Base-by-base conservation (phyloP, 2,888 invertebrate species). In the Liopterus haemorrhoidalis region DNA sequence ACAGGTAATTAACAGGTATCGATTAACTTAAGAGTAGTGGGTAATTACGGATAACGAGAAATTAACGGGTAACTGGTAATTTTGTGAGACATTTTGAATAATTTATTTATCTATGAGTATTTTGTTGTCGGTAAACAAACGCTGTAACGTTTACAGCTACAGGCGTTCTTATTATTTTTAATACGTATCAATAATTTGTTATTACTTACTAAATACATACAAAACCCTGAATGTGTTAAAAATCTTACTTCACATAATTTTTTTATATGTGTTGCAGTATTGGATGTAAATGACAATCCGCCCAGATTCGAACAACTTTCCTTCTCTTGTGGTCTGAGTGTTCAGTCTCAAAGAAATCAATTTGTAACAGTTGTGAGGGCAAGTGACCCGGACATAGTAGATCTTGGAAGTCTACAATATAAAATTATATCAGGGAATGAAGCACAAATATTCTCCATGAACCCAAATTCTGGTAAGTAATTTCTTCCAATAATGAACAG, bases 201-300 rank as follows among this genome's bases (percentile, higher is more conserved):
- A n/a, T n/a, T n/a, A n/a, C n/a, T n/a, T 32, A 14, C 14, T 41
- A n/a, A n/a, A n/a, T n/a, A n/a, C n/a, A n/a, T n/a, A n/a, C n/a
- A n/a, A n/a, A n/a, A n/a, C n/a, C n/a, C n/a, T n/a, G n/a, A n/a
- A n/a, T n/a, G n/a, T n/a, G n/a, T n/a, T n/a, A n/a, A n/a, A n/a
- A n/a, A n/a, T n/a, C 35, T 37, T 22, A 12, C 22, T 21, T 19
- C 21, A 33, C 19, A 43, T 38, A 22, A n/a, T 41, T 41, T 14
- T 9, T 18, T 11, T n/a, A 45, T 27, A 14, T 12, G 42, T 49
- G 48, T 59, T 62, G 5, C 66, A 78, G 89, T 94, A 49, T 71
- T 82, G 52, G 93, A 94, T 70, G 82, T 90, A 70, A 94, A 94
- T 70, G 93, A 95, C 71, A 89, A 87, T 64, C 78, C 88, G 37